These are phyloP conservation scores for Lepidurus arcticus DNA, from an alignment of 1,140 invertebrate genomes.

Conservation along the genomic window DNA sequence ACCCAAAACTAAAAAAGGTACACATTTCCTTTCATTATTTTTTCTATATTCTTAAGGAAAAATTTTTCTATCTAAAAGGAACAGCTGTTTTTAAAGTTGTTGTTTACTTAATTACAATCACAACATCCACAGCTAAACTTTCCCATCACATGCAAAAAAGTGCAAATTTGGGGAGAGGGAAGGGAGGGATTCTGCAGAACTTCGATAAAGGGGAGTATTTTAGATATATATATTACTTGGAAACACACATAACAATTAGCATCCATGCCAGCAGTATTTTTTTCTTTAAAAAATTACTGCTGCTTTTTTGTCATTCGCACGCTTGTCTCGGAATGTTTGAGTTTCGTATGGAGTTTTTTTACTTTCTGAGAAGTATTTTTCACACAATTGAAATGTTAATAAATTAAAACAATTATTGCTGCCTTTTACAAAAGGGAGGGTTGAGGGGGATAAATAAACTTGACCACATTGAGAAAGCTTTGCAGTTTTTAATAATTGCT, in stretches of 20 bases:
- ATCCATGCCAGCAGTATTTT: neutral
- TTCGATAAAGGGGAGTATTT: neutral
- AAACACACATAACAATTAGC: neutral
- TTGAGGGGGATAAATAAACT: neutral
- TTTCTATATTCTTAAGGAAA: no score
- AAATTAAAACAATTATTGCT: slow-evolving; percentile 12
- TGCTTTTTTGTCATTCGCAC: neutral
- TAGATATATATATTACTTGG: neutral
- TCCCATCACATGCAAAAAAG: neutral
- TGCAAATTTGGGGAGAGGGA: neutral
- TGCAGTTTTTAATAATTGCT: neutral
- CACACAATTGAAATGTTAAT: neutral
- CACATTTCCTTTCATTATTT: no score
- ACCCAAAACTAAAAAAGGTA: no score
- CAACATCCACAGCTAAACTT: slow-evolving; percentile 10
- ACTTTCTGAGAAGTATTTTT: neutral
- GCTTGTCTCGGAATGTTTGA: neutral
- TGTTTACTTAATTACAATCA: neutral
- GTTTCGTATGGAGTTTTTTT: slow-evolving; percentile 11
- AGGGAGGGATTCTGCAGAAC: neutral
- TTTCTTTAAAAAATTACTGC: neutral
- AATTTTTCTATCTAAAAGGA: no score
- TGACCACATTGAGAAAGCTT: neutral
- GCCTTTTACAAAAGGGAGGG: neutral
- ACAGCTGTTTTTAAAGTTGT: no score